A percentile compares a stretch with the other conserved stretches of the same genome.
Conservation (phyloP, 2,888 invertebrate species). For the Pilophorus perplexus region DNA sequence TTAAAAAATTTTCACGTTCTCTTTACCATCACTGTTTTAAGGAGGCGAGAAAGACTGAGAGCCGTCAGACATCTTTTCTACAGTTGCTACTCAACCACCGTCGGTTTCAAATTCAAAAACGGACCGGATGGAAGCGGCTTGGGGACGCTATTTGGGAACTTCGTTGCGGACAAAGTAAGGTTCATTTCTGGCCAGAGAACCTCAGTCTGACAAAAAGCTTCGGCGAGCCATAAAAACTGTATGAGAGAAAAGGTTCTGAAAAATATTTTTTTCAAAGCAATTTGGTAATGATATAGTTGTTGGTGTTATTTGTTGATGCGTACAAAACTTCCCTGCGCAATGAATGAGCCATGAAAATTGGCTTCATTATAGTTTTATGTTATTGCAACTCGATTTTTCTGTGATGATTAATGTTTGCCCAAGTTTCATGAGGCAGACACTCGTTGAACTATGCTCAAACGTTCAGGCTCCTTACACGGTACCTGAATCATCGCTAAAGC, state of each 20-base stretch:
- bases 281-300: too few relatives aligned
- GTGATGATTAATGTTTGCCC: too few relatives aligned
- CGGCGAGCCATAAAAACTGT: background rate
- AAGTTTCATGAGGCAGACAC: too few relatives aligned
- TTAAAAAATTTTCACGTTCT: too few relatives aligned
- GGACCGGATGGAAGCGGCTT: slow-evolving; percentile 54
- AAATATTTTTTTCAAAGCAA: slow-evolving; percentile 6
- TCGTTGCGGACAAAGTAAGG: slow-evolving; percentile 61
- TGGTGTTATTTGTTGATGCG: too few relatives aligned
- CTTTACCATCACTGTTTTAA: slow-evolving; percentile 51
- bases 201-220: slow-evolving; percentile 42
- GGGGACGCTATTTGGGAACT: slow-evolving; percentile 56
- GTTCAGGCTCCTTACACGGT: too few relatives aligned
- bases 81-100: slow-evolving; percentile 58
- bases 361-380: too few relatives aligned
- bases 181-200: slow-evolving; percentile 54
- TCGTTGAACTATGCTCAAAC: too few relatives aligned
- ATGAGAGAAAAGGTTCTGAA: background rate
- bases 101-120: slow-evolving; percentile 58
- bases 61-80: slow-evolving; percentile 60
- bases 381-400: too few relatives aligned
- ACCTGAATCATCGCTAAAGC: too few relatives aligned
- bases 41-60: slow-evolving; percentile 57
- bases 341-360: too few relatives aligned
- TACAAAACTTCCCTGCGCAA: too few relatives aligned